These are phyloP conservation scores for Littorina saxatilis DNA, from an alignment of 1,140 invertebrate species.

Conservation along the genomic window DNA sequence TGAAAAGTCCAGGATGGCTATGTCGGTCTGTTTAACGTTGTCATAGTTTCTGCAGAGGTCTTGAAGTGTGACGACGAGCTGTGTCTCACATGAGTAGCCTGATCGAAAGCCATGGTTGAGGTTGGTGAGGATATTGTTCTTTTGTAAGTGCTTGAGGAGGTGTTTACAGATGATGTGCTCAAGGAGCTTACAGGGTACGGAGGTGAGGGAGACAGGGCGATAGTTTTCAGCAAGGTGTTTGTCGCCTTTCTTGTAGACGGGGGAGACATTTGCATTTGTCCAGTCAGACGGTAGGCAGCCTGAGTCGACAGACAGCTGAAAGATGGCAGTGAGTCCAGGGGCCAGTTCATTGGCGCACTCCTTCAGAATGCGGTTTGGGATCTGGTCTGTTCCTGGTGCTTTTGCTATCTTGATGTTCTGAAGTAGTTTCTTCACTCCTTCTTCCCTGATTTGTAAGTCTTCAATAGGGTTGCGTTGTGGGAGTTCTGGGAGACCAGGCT, in stretches of 20 bases:
- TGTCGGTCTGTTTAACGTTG: not conserved
- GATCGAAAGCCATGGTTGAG: not conserved
- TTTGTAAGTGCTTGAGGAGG: not conserved
- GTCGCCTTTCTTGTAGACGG: slow-evolving; percentile 38
- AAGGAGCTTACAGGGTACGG: not conserved
- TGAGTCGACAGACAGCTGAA: slow-evolving; percentile 26
- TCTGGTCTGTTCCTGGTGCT: slow-evolving; percentile 14
- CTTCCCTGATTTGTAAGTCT: not conserved
- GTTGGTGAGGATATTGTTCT: not conserved
- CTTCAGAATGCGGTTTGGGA: slow-evolving; percentile 7
- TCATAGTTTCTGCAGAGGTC: not conserved
- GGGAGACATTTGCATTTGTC: slow-evolving; percentile 28
- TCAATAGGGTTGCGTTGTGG: not conserved
- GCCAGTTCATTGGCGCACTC: not conserved
- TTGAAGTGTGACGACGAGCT: not conserved
- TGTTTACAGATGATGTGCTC: not conserved
- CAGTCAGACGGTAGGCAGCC: slow-evolving; percentile 26
- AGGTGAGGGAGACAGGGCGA: slow-evolving; percentile 29
- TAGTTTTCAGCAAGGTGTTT: slow-evolving; percentile 38
- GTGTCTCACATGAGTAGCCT: not conserved
- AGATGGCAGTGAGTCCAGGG: not conserved
- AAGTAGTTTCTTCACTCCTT: slow-evolving; percentile 26
- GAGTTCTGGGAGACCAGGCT: not conserved
- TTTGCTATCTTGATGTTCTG: slow-evolving; percentile 19
- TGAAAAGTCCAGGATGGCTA: not conserved